These are phyloP conservation scores for Phocoena sinus DNA, from an alignment of 2,113 vertebrate genomes.

Conservation along the genomic window DNA sequence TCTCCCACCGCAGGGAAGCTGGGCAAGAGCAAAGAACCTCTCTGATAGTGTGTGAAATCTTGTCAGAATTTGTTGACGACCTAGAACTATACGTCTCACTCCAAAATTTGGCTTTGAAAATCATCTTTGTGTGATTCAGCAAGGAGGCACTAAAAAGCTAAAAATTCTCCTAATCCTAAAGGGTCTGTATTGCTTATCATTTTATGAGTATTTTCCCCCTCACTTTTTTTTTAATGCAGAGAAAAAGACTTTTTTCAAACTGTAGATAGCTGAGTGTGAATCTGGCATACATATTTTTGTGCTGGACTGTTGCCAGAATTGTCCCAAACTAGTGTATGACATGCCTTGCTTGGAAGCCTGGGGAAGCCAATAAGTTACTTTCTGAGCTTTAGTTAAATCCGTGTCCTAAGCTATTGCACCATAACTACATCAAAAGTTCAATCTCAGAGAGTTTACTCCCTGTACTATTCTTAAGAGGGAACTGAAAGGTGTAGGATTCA, in stretches of 20 bases:
- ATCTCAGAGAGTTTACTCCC: neutral
- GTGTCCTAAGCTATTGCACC: neutral
- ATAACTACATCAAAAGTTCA: neutral
- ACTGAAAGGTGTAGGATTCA: neutral
- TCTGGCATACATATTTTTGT: conserved; percentile 39
- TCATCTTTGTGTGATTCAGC: conserved; percentile 30
- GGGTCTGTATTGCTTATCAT: neutral
- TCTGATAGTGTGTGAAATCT: conserved; percentile 70
- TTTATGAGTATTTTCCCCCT: neutral
- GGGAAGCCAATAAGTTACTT: neutral
- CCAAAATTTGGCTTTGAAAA: conserved; percentile 62
- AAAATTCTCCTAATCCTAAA: neutral
- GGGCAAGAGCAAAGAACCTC: conserved; percentile 54
- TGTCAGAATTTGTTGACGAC: conserved; percentile 69
- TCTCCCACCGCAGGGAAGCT: conserved; percentile 59
- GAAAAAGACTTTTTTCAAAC: neutral
- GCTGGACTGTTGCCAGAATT: conserved; percentile 31
- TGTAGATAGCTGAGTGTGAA: neutral
- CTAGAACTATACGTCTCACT: conserved; percentile 64
- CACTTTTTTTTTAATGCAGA: neutral
- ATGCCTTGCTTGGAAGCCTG: neutral
- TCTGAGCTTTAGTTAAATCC: conserved; percentile 47
- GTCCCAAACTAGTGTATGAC: neutral
- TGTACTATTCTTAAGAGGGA: neutral
- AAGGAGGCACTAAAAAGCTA: neutral